These are phyloP conservation scores for Saccostrea glomerata DNA, from an alignment of 1,140 invertebrate species.

Conservation along the genomic window DNA sequence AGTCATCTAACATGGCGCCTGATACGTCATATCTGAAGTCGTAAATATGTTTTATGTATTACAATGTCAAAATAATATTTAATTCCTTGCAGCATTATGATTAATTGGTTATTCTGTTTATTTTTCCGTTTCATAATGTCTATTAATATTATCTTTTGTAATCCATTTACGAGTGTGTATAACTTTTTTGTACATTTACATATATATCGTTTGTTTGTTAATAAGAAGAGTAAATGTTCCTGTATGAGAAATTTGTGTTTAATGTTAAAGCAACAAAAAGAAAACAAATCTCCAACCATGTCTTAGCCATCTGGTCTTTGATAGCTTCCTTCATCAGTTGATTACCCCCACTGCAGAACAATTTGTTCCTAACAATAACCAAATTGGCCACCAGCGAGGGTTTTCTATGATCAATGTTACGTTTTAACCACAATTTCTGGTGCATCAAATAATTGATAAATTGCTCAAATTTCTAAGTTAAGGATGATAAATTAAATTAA, in stretches of 20 bases:
- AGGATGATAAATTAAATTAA: constrained; percentile 35
- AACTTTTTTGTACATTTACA: background rate
- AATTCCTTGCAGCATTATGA: background rate
- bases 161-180: background rate
- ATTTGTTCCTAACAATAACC: constrained; percentile 2
- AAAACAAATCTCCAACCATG: background rate
- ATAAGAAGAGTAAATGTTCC: background rate
- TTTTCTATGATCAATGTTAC: constrained; percentile 19
- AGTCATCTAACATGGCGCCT: no score
- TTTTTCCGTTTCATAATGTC: background rate
- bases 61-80: no score
- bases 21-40: no score
- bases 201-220: background rate
- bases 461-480: constrained; percentile 34
- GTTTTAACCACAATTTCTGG: constrained; percentile 25
- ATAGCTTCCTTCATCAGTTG: background rate
- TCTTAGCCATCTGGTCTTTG: background rate
- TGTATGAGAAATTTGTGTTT: background rate
- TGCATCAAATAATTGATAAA: constrained; percentile 35
- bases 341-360: constrained; percentile 3
- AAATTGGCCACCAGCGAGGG: background rate
- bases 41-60: no score
- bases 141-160: background rate
- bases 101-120: background rate
- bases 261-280: background rate